Percentiles rank a stretch among this genome's conserved stretches.
phyloP scores from a whole-genome alignment of 1,140 invertebrate genomes.

The Lasioglossum albipes region DNA sequence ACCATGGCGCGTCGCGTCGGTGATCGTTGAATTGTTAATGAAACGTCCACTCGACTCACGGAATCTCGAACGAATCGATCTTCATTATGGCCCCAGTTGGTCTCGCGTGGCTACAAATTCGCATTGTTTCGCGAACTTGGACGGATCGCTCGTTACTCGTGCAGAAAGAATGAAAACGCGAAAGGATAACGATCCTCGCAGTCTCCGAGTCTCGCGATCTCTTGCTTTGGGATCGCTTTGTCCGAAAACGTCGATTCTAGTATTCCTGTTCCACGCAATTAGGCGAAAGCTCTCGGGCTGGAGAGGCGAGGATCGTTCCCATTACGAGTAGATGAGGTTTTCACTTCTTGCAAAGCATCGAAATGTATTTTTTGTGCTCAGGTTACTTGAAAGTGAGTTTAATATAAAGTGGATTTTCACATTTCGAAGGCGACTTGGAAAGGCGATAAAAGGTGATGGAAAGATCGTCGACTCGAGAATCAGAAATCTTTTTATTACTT shows the following conservation, averaged over 20 bases:
- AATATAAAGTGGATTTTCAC: too few species aligned
- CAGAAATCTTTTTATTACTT: constrained; percentile 48
- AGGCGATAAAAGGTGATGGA: background rate
- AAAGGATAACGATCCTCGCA: background rate
- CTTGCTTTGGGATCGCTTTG: background rate
- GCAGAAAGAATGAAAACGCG: background rate
- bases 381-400: too few species aligned
- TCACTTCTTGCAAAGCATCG: background rate
- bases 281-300: background rate
- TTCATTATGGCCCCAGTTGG: background rate
- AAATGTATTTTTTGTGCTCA: too few species aligned
- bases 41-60: constrained; percentile 10
- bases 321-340: background rate
- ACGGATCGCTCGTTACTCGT: background rate
- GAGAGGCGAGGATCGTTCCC: background rate
- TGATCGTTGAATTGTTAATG: constrained; percentile 8
- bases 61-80: constrained; percentile 14
- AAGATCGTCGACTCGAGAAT: constrained; percentile 20
- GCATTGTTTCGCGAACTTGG: background rate
- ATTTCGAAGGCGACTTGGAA: too few species aligned
- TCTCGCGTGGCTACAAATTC: background rate
- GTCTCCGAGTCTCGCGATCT: background rate
- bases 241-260: background rate
- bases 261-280: background rate
- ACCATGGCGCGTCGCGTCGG: too few species aligned